Percentiles rank a stretch among this genome's conserved stretches.
These are phyloP conservation scores for Patella vulgata DNA, from an alignment of 1,140 invertebrate species.

Conservation along the genomic window DNA sequence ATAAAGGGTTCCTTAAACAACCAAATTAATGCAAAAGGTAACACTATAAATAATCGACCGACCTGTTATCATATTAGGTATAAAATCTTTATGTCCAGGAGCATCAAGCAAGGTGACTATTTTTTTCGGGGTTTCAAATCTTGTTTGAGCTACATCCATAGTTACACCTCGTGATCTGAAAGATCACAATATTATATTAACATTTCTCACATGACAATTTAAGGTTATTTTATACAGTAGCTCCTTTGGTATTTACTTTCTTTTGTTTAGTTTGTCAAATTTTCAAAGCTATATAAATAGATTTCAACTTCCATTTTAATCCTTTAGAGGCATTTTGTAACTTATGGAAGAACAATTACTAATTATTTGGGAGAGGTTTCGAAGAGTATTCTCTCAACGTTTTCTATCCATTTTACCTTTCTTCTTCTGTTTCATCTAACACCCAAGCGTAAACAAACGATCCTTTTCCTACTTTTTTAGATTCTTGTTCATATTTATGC, in stretches of 20 bases:
- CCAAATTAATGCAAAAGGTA: no score
- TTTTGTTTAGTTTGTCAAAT: background rate
- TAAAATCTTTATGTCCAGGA: conserved; percentile 97
- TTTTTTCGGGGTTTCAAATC: conserved; percentile 92
- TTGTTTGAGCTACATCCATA: conserved; percentile 95
- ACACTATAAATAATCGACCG: no score
- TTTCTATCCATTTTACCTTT: no score
- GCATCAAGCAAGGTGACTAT: conserved; percentile 89
- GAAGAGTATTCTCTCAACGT: no score
- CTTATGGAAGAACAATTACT: no score
- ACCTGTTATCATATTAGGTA: conserved; percentile 98
- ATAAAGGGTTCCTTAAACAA: no score
- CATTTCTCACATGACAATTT: no score
- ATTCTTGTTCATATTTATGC: conserved; percentile 98
- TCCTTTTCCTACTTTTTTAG: conserved; percentile 96
- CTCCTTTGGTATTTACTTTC: background rate
- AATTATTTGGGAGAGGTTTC: no score
- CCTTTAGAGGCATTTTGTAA: no score
- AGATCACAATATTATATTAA: conserved; percentile 3
- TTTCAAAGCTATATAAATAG: background rate
- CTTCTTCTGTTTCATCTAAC: conserved; percentile 98
- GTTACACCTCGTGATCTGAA: conserved; percentile 85
- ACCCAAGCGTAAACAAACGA: conserved; percentile 99
- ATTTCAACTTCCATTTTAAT: no score
- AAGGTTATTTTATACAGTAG: no score